These are phyloP conservation scores for Apis cerana DNA, from an alignment of 1,140 invertebrate species.

Conservation along the genomic window DNA sequence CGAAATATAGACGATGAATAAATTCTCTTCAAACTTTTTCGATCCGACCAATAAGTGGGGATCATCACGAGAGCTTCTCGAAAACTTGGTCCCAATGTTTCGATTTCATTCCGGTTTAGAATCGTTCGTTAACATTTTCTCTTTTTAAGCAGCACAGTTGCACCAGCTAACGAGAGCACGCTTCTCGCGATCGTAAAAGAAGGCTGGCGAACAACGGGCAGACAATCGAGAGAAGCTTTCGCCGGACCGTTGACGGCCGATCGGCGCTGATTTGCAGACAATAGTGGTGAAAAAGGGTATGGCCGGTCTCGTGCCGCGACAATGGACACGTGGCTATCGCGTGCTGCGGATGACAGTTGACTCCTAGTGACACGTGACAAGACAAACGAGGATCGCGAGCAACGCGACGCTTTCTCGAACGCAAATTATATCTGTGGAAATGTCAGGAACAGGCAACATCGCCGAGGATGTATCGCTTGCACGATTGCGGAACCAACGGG, in stretches of 20 bases:
- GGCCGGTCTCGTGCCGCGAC: slow-evolving; percentile 51
- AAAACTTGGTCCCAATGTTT: no score
- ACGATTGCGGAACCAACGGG: not conserved
- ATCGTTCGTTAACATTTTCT: no score
- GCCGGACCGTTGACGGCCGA: slow-evolving; percentile 49
- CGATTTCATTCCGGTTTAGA: no score
- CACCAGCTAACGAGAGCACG: slow-evolving; percentile 48
- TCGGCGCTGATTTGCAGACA: slow-evolving; percentile 67
- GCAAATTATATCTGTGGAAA: slow-evolving; percentile 44
- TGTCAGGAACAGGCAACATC: slow-evolving; percentile 30
- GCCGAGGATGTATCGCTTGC: slow-evolving; percentile 7
- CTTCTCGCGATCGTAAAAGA: no score
- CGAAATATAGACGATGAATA: no score
- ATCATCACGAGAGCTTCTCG: no score
- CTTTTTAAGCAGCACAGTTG: not conserved
- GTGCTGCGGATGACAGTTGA: slow-evolving; percentile 68
- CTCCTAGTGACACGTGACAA: slow-evolving; percentile 63
- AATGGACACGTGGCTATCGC: slow-evolving; percentile 66
- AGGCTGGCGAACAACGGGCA: slow-evolving; percentile 35
- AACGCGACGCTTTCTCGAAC: not conserved
- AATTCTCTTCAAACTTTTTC: no score
- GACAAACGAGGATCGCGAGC: slow-evolving; percentile 61
- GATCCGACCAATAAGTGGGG: no score
- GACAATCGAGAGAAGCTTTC: slow-evolving; percentile 51
- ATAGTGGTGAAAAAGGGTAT: slow-evolving; percentile 66